Evolutionary conservation across 2,113 vertebrate genomes (phyloP).

Genomic region (Ploceus nigricollis): DNA sequence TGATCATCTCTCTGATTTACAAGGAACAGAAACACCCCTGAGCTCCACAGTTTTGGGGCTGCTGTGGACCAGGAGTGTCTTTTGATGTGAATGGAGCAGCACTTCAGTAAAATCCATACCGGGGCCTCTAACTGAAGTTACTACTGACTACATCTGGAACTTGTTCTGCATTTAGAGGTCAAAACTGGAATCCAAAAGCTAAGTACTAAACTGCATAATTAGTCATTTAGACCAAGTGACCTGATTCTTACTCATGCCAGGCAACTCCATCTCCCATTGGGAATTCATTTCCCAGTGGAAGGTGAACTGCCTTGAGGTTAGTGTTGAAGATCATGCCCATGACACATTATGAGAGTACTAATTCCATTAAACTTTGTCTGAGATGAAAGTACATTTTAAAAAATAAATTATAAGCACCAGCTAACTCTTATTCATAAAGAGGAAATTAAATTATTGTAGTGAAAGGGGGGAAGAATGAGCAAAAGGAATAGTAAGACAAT

Average conservation of each 20-base stretch:
- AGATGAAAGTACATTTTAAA: not conserved
- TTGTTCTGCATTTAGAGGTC: not conserved
- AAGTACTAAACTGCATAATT: not conserved
- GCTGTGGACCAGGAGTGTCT: not conserved
- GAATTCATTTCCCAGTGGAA: not conserved
- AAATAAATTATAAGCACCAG: not conserved
- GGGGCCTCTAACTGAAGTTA: not conserved
- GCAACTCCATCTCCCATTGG: not conserved
- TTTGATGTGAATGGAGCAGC: not conserved
- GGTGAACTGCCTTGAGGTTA: not conserved
- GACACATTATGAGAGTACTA: not conserved
- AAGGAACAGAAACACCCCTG: not conserved
- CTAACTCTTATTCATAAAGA: not conserved
- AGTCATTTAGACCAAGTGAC: constrained; percentile 14
- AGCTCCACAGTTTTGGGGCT: not conserved
- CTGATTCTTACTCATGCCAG: not conserved
- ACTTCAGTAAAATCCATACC: not conserved
- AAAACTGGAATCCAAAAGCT: not conserved
- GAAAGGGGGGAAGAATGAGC: not conserved
- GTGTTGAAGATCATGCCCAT: not conserved
- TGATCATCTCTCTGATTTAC: not conserved
- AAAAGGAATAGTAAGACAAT: not conserved
- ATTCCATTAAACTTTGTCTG: not conserved
- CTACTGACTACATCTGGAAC: not conserved
- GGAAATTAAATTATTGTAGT: not conserved